A percentile compares a stretch with the other conserved stretches of the same genome.
phyloP scores from a whole-genome alignment of 2,797 vertebrate species.

The Platalea minor region DNA sequence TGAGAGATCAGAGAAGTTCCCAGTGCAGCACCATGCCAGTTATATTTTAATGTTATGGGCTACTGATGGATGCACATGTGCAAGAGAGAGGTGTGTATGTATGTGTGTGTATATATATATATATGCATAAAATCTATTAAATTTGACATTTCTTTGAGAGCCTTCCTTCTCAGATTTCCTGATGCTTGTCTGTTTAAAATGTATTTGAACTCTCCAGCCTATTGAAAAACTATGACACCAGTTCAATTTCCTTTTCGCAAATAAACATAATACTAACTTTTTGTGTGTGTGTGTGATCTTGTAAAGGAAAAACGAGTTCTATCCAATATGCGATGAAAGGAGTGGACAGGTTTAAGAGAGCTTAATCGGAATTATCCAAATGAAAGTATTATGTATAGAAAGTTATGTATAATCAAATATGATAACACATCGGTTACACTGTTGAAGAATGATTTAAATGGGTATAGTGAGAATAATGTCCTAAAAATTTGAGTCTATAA shows the following conservation, averaged over 20 bases:
- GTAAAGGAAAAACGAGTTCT: not conserved
- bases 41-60: not conserved
- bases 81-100: no score
- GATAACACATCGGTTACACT: not conserved
- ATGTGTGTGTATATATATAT: not conserved
- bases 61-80: not conserved
- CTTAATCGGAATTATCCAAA: not conserved
- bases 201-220: not conserved
- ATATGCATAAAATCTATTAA: not conserved
- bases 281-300: not conserved
- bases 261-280: not conserved
- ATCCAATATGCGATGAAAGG: not conserved
- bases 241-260: not conserved
- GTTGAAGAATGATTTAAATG: not conserved
- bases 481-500: not conserved
- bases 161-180: not conserved
- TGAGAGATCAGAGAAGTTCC: not conserved
- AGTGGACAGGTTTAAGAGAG: not conserved
- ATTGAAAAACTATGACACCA: not conserved
- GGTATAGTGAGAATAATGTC: not conserved
- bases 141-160: not conserved
- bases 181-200: not conserved
- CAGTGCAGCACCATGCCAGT: not conserved
- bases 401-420: not conserved
- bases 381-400: not conserved